Evolutionary conservation across 2,113 vertebrate genomes (phyloP), one percentile per base, ranked within the genome.

Genomic region (Cavia aperea): DNA sequence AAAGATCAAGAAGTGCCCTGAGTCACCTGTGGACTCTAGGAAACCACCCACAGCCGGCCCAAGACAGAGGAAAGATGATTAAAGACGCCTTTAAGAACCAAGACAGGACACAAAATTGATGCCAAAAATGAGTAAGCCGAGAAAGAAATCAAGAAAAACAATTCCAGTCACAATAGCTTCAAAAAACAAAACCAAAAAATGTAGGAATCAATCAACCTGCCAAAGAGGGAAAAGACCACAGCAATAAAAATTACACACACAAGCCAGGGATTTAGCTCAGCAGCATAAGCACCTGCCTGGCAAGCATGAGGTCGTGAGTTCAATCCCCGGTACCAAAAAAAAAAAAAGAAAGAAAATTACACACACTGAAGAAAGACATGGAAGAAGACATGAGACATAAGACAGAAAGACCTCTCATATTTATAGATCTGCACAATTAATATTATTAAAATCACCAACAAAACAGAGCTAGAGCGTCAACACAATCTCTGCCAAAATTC

Each of bases 21-120:
- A 24, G 63, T 24, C 12, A 46, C 15, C 26, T 7, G 4, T 0
- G 21, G 39, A 33, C 62, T 43, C 13, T 0, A 1, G 29, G 60
- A 63, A 46, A 43, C 21, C 21, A 0, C 1, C 31, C 46, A 26
- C 12, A 19, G 10, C 65, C 6, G 68, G 10, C 29, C 39, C 49
- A 7, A 65, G 54, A 79, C 31, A 51, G 39, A 65, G 62, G 16
- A 33, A 31, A 31, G 11, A 39, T 43, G 58, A 56, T 56, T 29
- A 14, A n/a, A 21, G 63, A 26, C 7, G 12, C 63, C 33, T 75
- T 62, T 31, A 16, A 83, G 68, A 91, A 63, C 54, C 14, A 51
- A 78, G 19, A 54, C 29, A 79, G 49, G 49, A 79, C 31, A 79
- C 49, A 79, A 51, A 14, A 33, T 11, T 79, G 49, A 36, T 16